Base-by-base conservation (phyloP, 2,113 vertebrate species). In the Brachyhypopomus occidentalis region DNA sequence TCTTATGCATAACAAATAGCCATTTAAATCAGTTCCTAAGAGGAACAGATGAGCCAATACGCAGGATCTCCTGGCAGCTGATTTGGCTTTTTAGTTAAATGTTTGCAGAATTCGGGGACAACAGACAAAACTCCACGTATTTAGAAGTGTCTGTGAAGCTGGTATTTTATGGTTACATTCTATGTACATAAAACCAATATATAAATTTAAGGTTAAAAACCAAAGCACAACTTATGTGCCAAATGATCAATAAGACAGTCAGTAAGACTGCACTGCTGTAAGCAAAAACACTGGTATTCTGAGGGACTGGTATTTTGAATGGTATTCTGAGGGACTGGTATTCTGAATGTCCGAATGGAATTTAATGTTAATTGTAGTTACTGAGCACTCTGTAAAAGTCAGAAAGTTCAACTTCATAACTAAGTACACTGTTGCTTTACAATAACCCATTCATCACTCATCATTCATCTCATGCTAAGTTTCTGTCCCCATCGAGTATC, bases 381-480 rank as follows among this genome's bases (percentile, higher is more conserved):
- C 2, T 69, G 7, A 78, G n/a, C 55, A 71, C 16, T 70, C 67
- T 22, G 38, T 25, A 36, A 41, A 48, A 41, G 71, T 80, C 58
- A 64, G 22, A 41, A 30, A 73, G 70, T 80, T 80, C 38, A 80
- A 30, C 19, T 25, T 12, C 14, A 52, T 63, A 52, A 36, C 70
- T 8, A 30, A 34, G 34, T n/a, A 70, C 17, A 63, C 56, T 63
- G 36, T 45, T 79, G 9, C 36, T 25, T 71, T 66, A 34, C 67
- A 72, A 58, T 63, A 64, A 55, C 78, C 3, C 27, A 72, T 72
- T 48, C 70, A 71, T 22, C 34, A 71, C 55, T 71, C 22, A 60
- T 22, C 76, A 79, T 63, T 60, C 77, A 38, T 38, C 64, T 38
- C 66, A 60, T 62, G 8, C 60, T 74, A 59, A 34, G 25, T 55